phyloP scores from a whole-genome alignment of 92 coral and sea anemone genomes.

The Umimayanthus kanabou region DNA sequence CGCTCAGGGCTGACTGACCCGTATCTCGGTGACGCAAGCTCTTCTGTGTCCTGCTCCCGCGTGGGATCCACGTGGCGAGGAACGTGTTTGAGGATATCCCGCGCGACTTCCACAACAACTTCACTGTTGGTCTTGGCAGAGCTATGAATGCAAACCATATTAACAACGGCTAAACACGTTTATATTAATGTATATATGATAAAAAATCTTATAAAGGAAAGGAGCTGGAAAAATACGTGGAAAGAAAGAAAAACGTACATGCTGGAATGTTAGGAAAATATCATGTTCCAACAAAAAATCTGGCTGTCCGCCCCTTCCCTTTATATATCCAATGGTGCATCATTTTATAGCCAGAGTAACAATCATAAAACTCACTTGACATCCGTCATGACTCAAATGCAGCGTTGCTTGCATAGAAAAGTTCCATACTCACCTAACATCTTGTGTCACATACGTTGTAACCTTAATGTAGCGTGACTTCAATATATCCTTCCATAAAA shows the following conservation, averaged over 20 bases:
- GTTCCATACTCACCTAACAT: neutral
- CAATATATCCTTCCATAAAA: neutral
- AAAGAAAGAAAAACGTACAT: too few species aligned
- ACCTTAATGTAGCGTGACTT: conserved; percentile 35
- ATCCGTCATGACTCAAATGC: neutral
- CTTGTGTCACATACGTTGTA: neutral
- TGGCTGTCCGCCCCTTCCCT: too few species aligned
- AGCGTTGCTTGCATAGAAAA: neutral
- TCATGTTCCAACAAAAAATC: too few species aligned
- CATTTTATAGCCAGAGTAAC: too few species aligned
- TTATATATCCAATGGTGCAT: too few species aligned
- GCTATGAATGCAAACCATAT: conserved; percentile 46
- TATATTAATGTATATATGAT: neutral
- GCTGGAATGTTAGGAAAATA: too few species aligned
- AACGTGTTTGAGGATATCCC: conserved; percentile 70
- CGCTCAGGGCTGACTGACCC: conserved; percentile 50
- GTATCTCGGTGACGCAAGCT: conserved; percentile 29
- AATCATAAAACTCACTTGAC: neutral
- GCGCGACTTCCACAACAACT: conserved; percentile 74
- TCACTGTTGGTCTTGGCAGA: conserved; percentile 88
- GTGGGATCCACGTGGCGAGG: conserved; percentile 61
- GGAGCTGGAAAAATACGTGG: too few species aligned
- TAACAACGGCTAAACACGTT: too few species aligned
- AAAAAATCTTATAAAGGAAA: too few species aligned
- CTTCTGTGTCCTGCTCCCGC: conserved; percentile 43